phyloP scores from a whole-genome alignment of 2,797 vertebrate species.

The Malacoctenus gilli region DNA sequence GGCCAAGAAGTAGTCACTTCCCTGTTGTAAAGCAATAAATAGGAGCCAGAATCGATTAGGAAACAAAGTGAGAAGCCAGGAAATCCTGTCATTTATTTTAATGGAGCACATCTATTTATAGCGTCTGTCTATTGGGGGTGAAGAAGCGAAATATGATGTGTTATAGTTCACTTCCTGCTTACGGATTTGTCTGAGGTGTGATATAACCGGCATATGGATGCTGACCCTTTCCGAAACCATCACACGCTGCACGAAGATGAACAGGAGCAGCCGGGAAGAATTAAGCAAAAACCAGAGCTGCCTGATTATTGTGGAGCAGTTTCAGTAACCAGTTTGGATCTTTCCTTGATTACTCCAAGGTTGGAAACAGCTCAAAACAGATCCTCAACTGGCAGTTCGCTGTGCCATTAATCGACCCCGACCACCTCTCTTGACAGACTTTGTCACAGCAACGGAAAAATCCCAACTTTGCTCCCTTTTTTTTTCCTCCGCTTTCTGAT shows the following conservation, averaged over 20 bases:
- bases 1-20: constrained; percentile 54
- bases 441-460: too few relatives aligned
- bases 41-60: constrained; percentile 35
- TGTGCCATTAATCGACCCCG: too few relatives aligned
- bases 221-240: constrained; percentile 6
- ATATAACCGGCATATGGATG: not conserved
- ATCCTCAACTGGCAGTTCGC: too few relatives aligned
- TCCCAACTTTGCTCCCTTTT: too few relatives aligned
- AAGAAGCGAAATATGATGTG: constrained; percentile 31
- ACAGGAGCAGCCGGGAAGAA: not conserved
- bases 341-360: too few relatives aligned
- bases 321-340: too few relatives aligned
- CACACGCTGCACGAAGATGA: not conserved
- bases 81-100: constrained; percentile 18
- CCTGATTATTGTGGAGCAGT: too few relatives aligned
- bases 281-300: too few relatives aligned
- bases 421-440: too few relatives aligned
- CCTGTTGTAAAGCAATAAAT: constrained; percentile 55
- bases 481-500: too few relatives aligned
- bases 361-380: too few relatives aligned
- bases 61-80: constrained; percentile 17
- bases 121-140: constrained; percentile 19
- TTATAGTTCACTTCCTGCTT: constrained; percentile 32
- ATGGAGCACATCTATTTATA: constrained; percentile 32
- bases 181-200: constrained; percentile 5